Percentiles rank a stretch among this genome's conserved stretches.
Conservation (phyloP, 2,888 invertebrate genomes). For the Agriotes lineatus region DNA sequence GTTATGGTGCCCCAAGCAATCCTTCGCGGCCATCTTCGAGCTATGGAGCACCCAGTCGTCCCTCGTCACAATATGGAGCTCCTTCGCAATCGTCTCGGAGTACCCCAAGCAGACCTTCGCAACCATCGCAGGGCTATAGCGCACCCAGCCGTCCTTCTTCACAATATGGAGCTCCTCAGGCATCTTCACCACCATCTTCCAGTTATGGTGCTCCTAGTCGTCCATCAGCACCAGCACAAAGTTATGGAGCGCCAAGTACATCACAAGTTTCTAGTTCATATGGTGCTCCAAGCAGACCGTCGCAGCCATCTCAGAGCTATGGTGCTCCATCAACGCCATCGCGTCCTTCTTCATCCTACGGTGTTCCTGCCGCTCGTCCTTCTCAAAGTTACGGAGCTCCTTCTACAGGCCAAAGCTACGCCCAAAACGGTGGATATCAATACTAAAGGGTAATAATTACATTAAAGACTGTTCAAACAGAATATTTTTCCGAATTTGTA, state of each 20-base stretch:
- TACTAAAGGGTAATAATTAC: no score
- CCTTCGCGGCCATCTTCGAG: constrained; percentile 54
- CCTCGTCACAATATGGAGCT: neutral
- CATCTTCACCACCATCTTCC: constrained; percentile 50
- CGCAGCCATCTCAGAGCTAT: constrained; percentile 19
- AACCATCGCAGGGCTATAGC: constrained; percentile 44
- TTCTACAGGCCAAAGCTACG: constrained; percentile 45
- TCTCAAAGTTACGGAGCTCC: constrained; percentile 57
- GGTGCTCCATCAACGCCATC: constrained; percentile 54
- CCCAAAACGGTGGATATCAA: no score
- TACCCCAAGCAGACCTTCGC: constrained; percentile 8
- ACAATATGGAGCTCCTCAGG: no score
- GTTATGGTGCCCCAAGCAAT: constrained; percentile 57
- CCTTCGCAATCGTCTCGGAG: constrained; percentile 40
- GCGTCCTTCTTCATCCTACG: constrained; percentile 51
- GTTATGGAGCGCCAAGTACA: constrained; percentile 15
- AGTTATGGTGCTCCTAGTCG: constrained; percentile 56
- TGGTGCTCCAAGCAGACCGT: constrained; percentile 9
- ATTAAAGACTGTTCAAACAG: no score
- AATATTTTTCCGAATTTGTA: no score
- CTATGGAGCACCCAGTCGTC: constrained; percentile 35
- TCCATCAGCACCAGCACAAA: constrained; percentile 16
- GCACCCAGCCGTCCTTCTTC: constrained; percentile 45
- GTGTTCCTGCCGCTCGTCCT: constrained; percentile 55
- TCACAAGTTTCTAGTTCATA: no score